Conservation (phyloP, 2,113 vertebrate genomes). For the Dromas ardeola region DNA sequence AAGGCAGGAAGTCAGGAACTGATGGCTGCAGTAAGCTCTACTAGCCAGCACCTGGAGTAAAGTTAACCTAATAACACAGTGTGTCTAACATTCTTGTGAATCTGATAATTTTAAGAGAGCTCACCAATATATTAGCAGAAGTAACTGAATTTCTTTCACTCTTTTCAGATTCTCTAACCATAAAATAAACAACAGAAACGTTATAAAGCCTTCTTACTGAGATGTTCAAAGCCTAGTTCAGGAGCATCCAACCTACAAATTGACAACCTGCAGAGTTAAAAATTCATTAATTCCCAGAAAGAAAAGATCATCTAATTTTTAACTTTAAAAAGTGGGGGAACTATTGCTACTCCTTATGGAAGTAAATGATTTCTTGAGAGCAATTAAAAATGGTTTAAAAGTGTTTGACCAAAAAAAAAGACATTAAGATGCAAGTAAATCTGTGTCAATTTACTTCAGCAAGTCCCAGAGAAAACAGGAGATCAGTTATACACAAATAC, state of each 20-base stretch:
- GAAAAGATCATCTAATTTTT: neutral
- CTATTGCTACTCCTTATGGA: neutral
- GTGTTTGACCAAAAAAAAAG: neutral
- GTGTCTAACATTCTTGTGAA: neutral
- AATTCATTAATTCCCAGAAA: neutral
- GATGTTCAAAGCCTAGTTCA: neutral
- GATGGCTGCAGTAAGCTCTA: neutral
- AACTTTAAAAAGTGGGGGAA: neutral
- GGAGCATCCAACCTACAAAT: neutral
- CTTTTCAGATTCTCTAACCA: neutral
- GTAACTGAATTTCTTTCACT: neutral
- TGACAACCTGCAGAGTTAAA: neutral
- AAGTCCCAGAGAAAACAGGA: neutral
- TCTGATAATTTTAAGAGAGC: neutral
- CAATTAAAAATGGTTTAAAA: neutral
- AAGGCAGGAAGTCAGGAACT: neutral
- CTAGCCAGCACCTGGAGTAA: neutral
- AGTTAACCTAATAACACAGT: neutral
- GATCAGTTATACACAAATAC: neutral
- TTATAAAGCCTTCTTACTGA: neutral
- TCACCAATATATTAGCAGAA: neutral
- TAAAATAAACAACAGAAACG: neutral
- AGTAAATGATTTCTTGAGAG: neutral
- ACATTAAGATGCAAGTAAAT: neutral
- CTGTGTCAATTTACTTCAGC: neutral